Evolutionary conservation across 1,140 invertebrate species (phyloP), one percentile per base, ranked within the genome.

Genomic region (Cataglyphis hispanica): DNA sequence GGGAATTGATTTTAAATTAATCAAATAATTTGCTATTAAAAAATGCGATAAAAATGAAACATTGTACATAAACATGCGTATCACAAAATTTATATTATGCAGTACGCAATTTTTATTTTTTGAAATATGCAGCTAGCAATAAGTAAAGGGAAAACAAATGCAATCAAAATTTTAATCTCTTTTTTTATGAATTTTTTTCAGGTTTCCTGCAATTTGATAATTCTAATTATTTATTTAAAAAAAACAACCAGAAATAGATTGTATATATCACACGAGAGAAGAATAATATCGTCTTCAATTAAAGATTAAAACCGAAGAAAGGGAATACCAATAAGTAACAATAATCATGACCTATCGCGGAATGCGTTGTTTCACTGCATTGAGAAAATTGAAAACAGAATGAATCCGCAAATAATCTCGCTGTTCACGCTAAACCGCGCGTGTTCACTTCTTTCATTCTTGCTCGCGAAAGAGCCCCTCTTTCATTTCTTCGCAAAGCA

Each of bases 391-490:
- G 46, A 83, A 56, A 74, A 74, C 56, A 69, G 67, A 83, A 83
- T 74, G 78, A 74, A 74, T 56, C 40, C 66, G 25, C 67, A 83
- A 50, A 31, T 58, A 83, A 83, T 83, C 78, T 74, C 53, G 78
- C 37, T 80, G 19, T 74, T 83, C 78, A 83, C 78, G 78, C 53
- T 83, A 74, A 83, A 83, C 78, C 67, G 67, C 67, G 25, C 78
- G 25, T 50, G 34, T n/a, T 83, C 4, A 5, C 46, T 46, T 78
- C 58, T 83, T 74, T 46, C 67, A 74, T 83, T 83, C 22, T 34
- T 11, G 40, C 22, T 83, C 78, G 53, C 40, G 53, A 34, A 60
- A 60, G 27, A 16, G 13, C 25, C 25, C 78, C 50, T 7, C 10
- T 83, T 74, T 81, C 34, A 83, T 83, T 83, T 74, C 25, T 27